Base-by-base conservation (phyloP, 2,888 invertebrate genomes). In the Caenorhabditis afra region DNA sequence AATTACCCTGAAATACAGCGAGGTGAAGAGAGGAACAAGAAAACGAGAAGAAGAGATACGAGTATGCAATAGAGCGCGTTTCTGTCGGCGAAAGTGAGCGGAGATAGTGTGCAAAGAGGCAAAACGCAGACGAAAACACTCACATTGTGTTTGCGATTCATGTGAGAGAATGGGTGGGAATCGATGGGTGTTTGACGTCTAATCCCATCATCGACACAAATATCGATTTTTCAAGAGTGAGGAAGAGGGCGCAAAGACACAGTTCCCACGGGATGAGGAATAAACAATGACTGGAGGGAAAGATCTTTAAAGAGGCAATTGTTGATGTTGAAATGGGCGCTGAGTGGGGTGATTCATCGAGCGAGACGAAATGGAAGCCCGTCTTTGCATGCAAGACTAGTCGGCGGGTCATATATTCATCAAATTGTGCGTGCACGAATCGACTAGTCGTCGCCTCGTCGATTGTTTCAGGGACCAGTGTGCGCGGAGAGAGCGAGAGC, bases 341-440 rank as follows among this genome's bases (percentile, higher is more conserved):
- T n/a, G 29, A 29, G 29, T 29, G 29, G 29, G 29, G 7, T 29
- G 29, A 29, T 29, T 29, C 29, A 29, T 5, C 29, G 29, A 29
- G 29, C 29, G 29, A 29, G 7, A 29, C 3, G 41, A 39, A 39
- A 53, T 62, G 37, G 53, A 62, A 47, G 61, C 23, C n/a, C n/a
- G 20, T 44, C 45, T 44, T 20, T 8, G 23, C 23, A 45, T 12
- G 29, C 23, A 58, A 58, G 47, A 64, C 23, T 53, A 70, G 70
- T 50, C 62, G 64, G 64, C 62, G 64, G 64, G 73, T 64, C 64
- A 73, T 73, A 73, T 73, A 73, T 73, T 73, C 73, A 73, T 73
- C 73, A 73, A 73, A 73, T 73, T 73, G 73, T 64, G 73, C 73
- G 73, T 73, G 73, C 58, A 73, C 49, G 64, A 73, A 64, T 73